Evolutionary conservation across 2,797 vertebrate genomes (phyloP), one percentile per base, ranked within the genome.

Genomic region (Karalla daura): DNA sequence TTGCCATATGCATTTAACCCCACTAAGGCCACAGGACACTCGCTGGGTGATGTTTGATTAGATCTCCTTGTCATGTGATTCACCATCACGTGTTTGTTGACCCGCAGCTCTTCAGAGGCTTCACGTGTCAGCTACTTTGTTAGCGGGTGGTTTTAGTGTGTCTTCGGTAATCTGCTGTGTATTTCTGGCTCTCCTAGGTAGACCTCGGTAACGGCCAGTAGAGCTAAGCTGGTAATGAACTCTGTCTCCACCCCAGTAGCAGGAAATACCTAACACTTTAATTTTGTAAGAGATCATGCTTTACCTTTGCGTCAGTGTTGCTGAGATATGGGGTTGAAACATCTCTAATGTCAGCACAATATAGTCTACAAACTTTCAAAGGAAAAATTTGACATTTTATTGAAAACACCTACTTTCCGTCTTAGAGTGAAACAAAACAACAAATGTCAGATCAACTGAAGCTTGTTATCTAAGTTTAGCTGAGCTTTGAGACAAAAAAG

Each of bases 141-240:
- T 72, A 73, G 62, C 71, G n/a, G 9, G 1, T 45, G 66, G 58
- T 76, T 79, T 82, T 59, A 64, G 62, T 37, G 60, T 39, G 33
- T 72, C 60, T 78, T 68, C 23, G 28, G 70, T 91, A 90, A 91
- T 91, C 86, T 79, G 53, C 18, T 50, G 52, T 63, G 74, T 91
- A 90, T 83, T 89, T 88, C 45, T 86, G 83, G 77, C 74, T 69
- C 75, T 27, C 59, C 60, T 41, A 73, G 40, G 40, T n/a, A 65
- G 32, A 41, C 35, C 27, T 35, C 17, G 25, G 5, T 56, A 56
- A 62, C 37, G 20, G 36, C 0, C 2, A 32, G 27, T 18, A n/a
- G 21, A 59, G 23, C 21, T 63, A 32, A 78, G 46, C 39, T 33
- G 32, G 39, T 21, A 60, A 18, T 4, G 23, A 49, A 12, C 47